Conservation (phyloP, 2,113 vertebrate species). For the Oreochromis tanganicae region DNA sequence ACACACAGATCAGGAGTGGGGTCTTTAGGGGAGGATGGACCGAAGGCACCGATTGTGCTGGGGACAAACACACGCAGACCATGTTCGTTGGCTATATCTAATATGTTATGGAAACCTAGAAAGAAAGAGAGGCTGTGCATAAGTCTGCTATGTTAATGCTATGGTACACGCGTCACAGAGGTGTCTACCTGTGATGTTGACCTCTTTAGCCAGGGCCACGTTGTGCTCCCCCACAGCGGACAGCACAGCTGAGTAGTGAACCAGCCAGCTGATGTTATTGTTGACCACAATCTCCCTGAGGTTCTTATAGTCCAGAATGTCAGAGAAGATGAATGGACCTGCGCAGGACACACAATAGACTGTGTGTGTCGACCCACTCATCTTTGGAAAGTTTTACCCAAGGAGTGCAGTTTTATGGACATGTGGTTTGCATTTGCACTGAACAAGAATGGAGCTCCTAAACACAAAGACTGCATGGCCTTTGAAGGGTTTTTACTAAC, state of each 20-base stretch:
- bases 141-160: neutral
- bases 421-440: neutral
- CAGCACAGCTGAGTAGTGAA: conserved; percentile 80
- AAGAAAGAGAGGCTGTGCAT: neutral
- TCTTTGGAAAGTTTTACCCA: neutral
- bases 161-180: neutral
- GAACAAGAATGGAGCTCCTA: neutral
- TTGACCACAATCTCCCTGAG: conserved; percentile 88
- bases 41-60: conserved; percentile 89
- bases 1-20: conserved; percentile 86
- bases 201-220: conserved; percentile 80
- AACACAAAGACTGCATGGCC: neutral
- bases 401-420: neutral
- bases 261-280: conserved; percentile 86
- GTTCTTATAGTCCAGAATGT: conserved; percentile 87
- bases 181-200: conserved; percentile 82
- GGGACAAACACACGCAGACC: conserved; percentile 85
- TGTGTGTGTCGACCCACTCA: neutral
- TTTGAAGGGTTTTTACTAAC: neutral
- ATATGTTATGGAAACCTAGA: conserved; percentile 84
- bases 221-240: conserved; percentile 84
- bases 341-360: neutral
- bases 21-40: conserved; percentile 83
- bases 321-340: conserved; percentile 88
- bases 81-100: conserved; percentile 85